Conservation (phyloP, 2,888 invertebrate genomes). For the Tetranychus piercei region DNA sequence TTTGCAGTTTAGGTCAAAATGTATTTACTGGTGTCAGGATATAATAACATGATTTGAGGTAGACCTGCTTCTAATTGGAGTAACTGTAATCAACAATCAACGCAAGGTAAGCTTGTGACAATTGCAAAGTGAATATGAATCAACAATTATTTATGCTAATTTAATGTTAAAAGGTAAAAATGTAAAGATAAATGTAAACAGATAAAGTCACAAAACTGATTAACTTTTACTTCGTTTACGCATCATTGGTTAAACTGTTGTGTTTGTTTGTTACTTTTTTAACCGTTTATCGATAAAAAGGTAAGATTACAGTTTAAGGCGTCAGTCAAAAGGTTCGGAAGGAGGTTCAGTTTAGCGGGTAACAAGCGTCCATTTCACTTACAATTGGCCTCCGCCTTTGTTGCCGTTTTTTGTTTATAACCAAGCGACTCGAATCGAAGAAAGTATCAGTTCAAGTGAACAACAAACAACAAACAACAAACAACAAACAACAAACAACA, state of each 20-base stretch:
- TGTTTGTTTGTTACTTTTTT: background rate
- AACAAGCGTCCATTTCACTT: background rate
- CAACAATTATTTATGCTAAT: slow-evolving; percentile 1
- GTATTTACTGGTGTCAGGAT: background rate
- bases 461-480: too few relatives aligned
- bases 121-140: background rate
- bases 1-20: background rate
- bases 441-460: background rate
- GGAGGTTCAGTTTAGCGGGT: background rate
- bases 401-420: background rate
- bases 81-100: background rate
- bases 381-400: background rate
- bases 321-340: background rate
- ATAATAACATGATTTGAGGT: background rate
- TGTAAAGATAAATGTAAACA: background rate
- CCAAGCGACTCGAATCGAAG: background rate
- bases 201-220: background rate
- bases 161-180: background rate
- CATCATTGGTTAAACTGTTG: background rate
- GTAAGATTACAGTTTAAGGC: background rate
- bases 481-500: background rate
- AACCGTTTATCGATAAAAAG: background rate
- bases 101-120: background rate
- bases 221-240: background rate
- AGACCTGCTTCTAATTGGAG: background rate